These are phyloP conservation scores for Urocyon cinereoargenteus DNA, from an alignment of 2,797 vertebrate genomes.

Conservation along the genomic window DNA sequence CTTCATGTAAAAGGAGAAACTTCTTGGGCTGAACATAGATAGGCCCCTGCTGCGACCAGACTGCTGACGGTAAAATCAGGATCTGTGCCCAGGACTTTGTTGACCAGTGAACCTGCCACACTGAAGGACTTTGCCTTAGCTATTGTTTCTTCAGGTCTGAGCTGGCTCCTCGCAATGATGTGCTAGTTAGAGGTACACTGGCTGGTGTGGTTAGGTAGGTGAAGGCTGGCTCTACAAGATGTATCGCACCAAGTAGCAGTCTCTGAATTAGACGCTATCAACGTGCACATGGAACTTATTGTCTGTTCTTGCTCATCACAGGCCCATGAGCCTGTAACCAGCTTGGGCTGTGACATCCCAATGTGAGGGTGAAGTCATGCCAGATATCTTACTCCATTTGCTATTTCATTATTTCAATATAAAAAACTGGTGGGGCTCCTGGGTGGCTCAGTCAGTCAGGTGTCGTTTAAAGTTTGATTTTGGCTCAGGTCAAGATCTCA, in stretches of 20 bases:
- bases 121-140: not conserved
- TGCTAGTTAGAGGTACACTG: not conserved
- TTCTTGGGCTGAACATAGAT: not conserved
- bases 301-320: not conserved
- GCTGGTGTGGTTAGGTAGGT: not conserved
- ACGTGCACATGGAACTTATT: accelerated
- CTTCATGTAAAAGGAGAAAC: not conserved
- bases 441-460: not conserved
- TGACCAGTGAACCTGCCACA: not conserved
- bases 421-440: not conserved
- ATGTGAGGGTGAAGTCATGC: not conserved
- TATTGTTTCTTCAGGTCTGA: not conserved
- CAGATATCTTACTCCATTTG: not conserved
- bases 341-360: not conserved
- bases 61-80: not conserved
- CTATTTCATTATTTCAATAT: not conserved
- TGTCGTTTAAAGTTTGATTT: not conserved
- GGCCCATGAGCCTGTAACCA: not conserved
- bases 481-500: not conserved
- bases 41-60: not conserved
- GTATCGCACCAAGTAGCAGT: not conserved
- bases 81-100: not conserved
- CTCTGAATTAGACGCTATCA: not conserved
- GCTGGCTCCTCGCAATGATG: not conserved
- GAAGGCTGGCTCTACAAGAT: not conserved